Percentiles rank a stretch among this genome's conserved stretches.
Conservation (phyloP, 2,797 vertebrate species). For the Neosalanx taihuensis region DNA sequence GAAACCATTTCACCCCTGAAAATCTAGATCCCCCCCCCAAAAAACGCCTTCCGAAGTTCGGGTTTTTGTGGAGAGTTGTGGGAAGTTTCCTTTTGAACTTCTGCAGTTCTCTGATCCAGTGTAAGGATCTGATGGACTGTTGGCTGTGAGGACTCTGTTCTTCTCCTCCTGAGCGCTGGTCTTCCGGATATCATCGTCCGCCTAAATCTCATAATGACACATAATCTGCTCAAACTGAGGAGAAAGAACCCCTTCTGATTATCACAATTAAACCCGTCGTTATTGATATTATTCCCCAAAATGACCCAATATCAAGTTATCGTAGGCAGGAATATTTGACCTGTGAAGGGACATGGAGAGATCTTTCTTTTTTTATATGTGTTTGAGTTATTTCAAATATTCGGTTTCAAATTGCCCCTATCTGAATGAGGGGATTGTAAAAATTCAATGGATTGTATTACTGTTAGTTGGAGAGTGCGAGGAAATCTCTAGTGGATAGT, state of each 20-base stretch:
- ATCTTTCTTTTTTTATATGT: slow-evolving; percentile 28
- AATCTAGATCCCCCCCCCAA: not conserved
- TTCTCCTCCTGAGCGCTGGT: slow-evolving; percentile 43
- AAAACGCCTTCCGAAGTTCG: not conserved
- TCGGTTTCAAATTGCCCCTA: slow-evolving; percentile 57
- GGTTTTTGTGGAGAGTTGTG: not conserved
- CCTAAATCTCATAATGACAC: slow-evolving; percentile 58
- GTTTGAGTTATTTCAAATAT: slow-evolving; percentile 59
- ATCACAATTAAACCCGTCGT: slow-evolving; percentile 54
- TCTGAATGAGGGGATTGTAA: slow-evolving; percentile 61
- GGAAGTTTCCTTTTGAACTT: slow-evolving; percentile 4
- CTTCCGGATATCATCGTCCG: slow-evolving; percentile 33
- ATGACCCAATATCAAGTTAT: slow-evolving; percentile 43
- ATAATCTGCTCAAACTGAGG: slow-evolving; percentile 43
- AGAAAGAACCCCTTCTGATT: slow-evolving; percentile 39
- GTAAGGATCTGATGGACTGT: slow-evolving; percentile 27
- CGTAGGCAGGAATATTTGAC: slow-evolving; percentile 38
- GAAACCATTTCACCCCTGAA: slow-evolving; percentile 48
- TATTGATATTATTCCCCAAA: slow-evolving; percentile 58
- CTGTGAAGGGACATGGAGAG: slow-evolving; percentile 34
- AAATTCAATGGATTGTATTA: slow-evolving; percentile 63
- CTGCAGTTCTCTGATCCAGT: slow-evolving; percentile 26
- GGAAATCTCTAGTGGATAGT: slow-evolving; percentile 56
- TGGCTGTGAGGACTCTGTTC: slow-evolving; percentile 38
- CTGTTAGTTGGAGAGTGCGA: slow-evolving; percentile 44